Conservation (phyloP, 2,888 invertebrate genomes). For the Liopterus haemorrhoidalis region DNA sequence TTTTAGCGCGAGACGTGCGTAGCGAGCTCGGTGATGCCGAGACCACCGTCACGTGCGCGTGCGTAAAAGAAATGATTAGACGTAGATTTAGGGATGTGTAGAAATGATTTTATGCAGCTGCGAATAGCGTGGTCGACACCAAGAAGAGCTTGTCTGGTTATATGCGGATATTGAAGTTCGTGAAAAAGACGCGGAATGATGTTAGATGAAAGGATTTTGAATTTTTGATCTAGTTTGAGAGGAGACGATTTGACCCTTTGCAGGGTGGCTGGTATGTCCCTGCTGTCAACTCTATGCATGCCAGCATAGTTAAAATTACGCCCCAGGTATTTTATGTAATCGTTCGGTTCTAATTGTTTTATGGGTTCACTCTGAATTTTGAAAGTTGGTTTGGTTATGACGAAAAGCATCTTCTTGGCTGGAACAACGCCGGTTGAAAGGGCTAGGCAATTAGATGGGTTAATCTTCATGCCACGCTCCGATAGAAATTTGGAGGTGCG, state of each 20-base stretch:
- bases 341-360: background rate
- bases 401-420: constrained; percentile 11
- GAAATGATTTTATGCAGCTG: background rate
- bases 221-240: constrained; percentile 15
- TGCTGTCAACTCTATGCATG: too few species aligned
- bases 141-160: background rate
- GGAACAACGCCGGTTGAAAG: too few species aligned
- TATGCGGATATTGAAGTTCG: background rate
- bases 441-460: too few species aligned
- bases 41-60: background rate
- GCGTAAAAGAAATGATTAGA: constrained; percentile 1
- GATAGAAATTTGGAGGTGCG: background rate
- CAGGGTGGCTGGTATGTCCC: too few species aligned
- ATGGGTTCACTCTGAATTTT: background rate
- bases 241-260: constrained; percentile 8
- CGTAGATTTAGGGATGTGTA: background rate
- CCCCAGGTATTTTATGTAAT: constrained; percentile 1
- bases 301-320: background rate
- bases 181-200: background rate
- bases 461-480: too few species aligned
- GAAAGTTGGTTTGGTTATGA: background rate
- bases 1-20: background rate
- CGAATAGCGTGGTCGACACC: background rate
- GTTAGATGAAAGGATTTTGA: background rate
- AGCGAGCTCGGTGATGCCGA: background rate